phyloP scores from a whole-genome alignment of 1,140 invertebrate genomes.

The Schmidtea mediterranea region DNA sequence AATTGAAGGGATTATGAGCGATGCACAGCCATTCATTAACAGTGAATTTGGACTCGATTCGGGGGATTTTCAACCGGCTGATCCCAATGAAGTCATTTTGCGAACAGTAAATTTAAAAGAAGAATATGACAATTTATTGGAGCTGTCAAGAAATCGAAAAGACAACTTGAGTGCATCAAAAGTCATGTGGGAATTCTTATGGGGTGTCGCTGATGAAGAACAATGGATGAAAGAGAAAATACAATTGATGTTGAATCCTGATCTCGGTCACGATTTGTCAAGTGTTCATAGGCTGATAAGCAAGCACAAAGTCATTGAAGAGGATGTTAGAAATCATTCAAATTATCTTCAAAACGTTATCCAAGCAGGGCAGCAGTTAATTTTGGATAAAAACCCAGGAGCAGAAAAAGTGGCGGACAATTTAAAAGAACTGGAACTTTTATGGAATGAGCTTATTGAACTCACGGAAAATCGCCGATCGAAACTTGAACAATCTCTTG shows the following conservation, averaged over 20 bases:
- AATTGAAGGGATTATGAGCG: background rate
- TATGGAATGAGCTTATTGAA: background rate
- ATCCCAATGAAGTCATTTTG: slow-evolving; percentile 54
- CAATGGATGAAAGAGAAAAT: slow-evolving; percentile 96
- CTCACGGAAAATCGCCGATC: background rate
- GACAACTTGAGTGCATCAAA: slow-evolving; percentile 63
- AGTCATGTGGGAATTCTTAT: slow-evolving; percentile 85
- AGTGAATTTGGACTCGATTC: background rate
- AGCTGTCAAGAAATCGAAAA: slow-evolving; percentile 58
- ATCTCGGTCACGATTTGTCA: slow-evolving; percentile 1
- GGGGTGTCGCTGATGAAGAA: slow-evolving; percentile 89
- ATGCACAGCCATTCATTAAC: background rate
- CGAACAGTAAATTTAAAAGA: slow-evolving; percentile 49
- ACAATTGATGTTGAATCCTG: slow-evolving; percentile 44
- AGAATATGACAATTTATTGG: slow-evolving; percentile 63
- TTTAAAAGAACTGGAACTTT: background rate
- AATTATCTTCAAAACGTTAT: background rate
- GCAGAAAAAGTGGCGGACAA: background rate
- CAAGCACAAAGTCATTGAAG: background rate
- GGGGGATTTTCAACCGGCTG: background rate
- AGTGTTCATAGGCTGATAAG: background rate
- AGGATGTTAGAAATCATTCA: background rate
- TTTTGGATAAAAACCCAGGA: background rate
- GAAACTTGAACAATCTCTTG: background rate
- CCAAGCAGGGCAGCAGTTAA: background rate